phyloP scores from a whole-genome alignment of 2,888 invertebrate genomes.

The Torymus texanus region DNA sequence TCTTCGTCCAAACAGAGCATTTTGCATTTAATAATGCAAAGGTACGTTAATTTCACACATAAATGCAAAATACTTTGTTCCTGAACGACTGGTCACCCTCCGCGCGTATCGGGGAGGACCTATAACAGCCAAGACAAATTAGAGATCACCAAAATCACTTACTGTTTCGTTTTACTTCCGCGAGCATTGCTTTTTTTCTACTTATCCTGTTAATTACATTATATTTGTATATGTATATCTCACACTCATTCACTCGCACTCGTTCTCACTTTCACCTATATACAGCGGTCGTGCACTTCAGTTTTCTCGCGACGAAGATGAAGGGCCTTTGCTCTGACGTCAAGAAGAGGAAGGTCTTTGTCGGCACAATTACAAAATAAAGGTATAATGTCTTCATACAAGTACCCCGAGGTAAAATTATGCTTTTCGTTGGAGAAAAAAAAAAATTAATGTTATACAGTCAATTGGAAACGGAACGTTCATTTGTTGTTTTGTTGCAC shows the following conservation, averaged over 20 bases:
- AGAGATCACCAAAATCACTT: slow-evolving; percentile 67
- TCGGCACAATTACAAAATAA: background rate
- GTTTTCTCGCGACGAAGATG: slow-evolving; percentile 13
- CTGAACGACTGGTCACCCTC: slow-evolving; percentile 63
- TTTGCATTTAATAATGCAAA: slow-evolving; percentile 51
- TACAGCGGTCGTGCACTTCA: slow-evolving; percentile 39
- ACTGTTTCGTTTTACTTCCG: slow-evolving; percentile 38
- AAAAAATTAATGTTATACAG: slow-evolving; percentile 22
- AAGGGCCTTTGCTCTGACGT: background rate
- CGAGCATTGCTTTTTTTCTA: slow-evolving; percentile 32
- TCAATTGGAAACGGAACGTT: slow-evolving; percentile 24
- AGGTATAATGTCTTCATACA: background rate
- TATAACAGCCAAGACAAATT: slow-evolving; percentile 70
- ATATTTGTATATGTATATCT: slow-evolving; percentile 11
- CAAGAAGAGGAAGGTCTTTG: background rate
- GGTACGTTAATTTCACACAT: slow-evolving; percentile 9
- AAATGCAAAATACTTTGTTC: slow-evolving; percentile 62
- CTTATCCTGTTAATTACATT: slow-evolving; percentile 41
- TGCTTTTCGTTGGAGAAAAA: slow-evolving; percentile 6
- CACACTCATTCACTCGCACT: slow-evolving; percentile 15
- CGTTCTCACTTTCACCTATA: slow-evolving; percentile 32
- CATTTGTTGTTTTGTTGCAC: background rate
- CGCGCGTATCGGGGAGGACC: slow-evolving; percentile 64
- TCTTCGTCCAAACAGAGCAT: slow-evolving; percentile 59
- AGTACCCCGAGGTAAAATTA: too few species aligned